Evolutionary conservation across 2,888 invertebrate genomes (phyloP).

Genomic region (Pyralis farinalis): DNA sequence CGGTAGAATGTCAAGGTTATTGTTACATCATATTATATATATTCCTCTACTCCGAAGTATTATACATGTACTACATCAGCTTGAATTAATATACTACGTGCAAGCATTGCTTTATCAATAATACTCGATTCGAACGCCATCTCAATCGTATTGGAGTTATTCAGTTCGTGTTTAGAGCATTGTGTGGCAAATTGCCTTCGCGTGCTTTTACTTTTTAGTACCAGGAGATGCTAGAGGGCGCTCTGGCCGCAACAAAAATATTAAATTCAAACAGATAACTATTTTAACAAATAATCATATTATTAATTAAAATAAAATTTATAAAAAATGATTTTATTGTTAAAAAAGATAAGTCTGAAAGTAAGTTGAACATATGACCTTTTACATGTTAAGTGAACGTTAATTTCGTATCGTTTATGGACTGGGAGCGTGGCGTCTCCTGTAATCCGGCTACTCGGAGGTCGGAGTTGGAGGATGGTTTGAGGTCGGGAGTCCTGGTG

Average conservation of each 20-base stretch:
- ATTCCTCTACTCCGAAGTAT: no score
- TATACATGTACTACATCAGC: no score
- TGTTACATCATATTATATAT: no score
- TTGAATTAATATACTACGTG: no score
- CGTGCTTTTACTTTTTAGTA: no score
- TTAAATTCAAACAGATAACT: neutral
- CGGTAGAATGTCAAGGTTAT: no score
- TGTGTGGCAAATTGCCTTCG: no score
- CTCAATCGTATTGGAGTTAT: no score
- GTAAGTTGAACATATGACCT: slow-evolving; percentile 2
- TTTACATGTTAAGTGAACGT: neutral
- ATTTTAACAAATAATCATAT: neutral
- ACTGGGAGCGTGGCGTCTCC: slow-evolving; percentile 58
- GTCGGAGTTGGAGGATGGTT: slow-evolving; percentile 86
- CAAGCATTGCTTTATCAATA: no score
- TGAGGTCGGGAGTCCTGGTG: slow-evolving; percentile 83
- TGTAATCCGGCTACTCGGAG: slow-evolving; percentile 97
- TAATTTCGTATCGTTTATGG: slow-evolving; percentile 35
- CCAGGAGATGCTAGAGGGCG: neutral
- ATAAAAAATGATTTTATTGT: neutral
- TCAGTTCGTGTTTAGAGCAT: no score
- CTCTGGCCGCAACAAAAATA: neutral
- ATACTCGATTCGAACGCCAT: no score
- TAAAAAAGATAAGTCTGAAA: neutral
- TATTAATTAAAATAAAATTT: neutral